A percentile compares a stretch with the other conserved stretches of the same genome.
Evolutionary conservation across 2,888 invertebrate genomes (phyloP).

Genomic region (Temnothorax ravouxi): DNA sequence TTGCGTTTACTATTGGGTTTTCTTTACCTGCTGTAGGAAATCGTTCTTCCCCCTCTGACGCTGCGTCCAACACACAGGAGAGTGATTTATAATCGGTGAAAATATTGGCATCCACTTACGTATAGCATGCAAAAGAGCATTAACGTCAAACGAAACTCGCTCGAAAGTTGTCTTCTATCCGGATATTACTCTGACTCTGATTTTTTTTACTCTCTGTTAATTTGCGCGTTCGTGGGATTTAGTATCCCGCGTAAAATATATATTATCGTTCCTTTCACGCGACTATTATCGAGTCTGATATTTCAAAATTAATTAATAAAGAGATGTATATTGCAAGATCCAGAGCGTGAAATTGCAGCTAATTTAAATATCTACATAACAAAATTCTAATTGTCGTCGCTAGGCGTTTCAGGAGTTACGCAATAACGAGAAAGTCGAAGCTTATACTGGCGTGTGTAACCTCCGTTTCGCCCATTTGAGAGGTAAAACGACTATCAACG

Average conservation of each 20-base stretch:
- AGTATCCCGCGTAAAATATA: not conserved
- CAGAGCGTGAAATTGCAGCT: not conserved
- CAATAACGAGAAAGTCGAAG: slow-evolving; percentile 14
- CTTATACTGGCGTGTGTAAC: slow-evolving; percentile 16
- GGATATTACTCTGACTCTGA: not conserved
- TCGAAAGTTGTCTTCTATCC: not conserved
- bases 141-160: slow-evolving; percentile 29
- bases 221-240: not conserved
- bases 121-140: slow-evolving; percentile 38
- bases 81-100: slow-evolving; percentile 62
- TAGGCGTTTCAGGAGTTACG: not conserved
- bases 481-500: slow-evolving; percentile 39
- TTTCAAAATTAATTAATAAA: not conserved
- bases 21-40: slow-evolving; percentile 84
- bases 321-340: not conserved
- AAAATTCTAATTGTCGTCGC: not conserved
- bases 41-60: slow-evolving; percentile 85
- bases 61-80: slow-evolving; percentile 82
- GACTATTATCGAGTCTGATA: not conserved
- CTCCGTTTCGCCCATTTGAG: slow-evolving; percentile 30
- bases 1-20: not conserved
- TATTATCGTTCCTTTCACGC: not conserved
- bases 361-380: slow-evolving; percentile 3
- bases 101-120: slow-evolving; percentile 13
- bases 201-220: not conserved